phyloP scores from a whole-genome alignment of 1,140 invertebrate species.

The Drosophila murphyi region DNA sequence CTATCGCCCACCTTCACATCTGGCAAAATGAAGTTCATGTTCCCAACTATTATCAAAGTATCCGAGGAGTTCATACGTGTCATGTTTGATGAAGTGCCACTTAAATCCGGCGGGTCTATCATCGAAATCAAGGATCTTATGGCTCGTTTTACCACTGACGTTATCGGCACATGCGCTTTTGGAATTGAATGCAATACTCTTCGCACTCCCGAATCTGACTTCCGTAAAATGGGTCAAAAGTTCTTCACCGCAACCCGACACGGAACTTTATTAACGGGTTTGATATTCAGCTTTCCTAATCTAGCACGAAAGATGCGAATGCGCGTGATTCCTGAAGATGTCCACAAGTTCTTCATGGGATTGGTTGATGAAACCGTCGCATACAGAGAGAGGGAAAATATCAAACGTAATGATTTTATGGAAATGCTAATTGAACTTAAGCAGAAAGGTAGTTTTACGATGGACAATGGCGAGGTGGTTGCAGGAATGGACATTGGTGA shows the following conservation, averaged over 20 bases:
- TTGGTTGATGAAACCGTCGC: slow-evolving; percentile 85
- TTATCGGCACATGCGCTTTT: slow-evolving; percentile 85
- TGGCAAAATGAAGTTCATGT: slow-evolving; percentile 86
- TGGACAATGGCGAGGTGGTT: slow-evolving; percentile 60
- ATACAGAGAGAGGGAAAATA: slow-evolving; percentile 85
- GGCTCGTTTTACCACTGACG: slow-evolving; percentile 87
- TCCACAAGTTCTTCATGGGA: slow-evolving; percentile 85
- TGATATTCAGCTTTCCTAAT: slow-evolving; percentile 58
- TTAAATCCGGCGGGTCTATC: slow-evolving; percentile 37
- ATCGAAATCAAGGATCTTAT: slow-evolving; percentile 87
- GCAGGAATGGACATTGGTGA: slow-evolving; percentile 66
- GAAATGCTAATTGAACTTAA: slow-evolving; percentile 86
- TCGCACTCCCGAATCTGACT: slow-evolving; percentile 82
- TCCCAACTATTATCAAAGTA: slow-evolving; percentile 82
- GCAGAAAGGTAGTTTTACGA: slow-evolving; percentile 48
- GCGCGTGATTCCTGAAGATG: slow-evolving; percentile 70
- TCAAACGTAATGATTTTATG: slow-evolving; percentile 86
- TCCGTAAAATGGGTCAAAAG: slow-evolving; percentile 80
- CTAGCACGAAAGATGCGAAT: slow-evolving; percentile 48
- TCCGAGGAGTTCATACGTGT: slow-evolving; percentile 60
- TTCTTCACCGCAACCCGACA: slow-evolving; percentile 49
- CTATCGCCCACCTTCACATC: slow-evolving; percentile 86
- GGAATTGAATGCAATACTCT: slow-evolving; percentile 85
- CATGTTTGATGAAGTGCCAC: slow-evolving; percentile 59
- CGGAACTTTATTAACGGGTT: slow-evolving; percentile 38